Base-by-base conservation (phyloP, 2,888 invertebrate genomes). In the Dusona sp. region DNA sequence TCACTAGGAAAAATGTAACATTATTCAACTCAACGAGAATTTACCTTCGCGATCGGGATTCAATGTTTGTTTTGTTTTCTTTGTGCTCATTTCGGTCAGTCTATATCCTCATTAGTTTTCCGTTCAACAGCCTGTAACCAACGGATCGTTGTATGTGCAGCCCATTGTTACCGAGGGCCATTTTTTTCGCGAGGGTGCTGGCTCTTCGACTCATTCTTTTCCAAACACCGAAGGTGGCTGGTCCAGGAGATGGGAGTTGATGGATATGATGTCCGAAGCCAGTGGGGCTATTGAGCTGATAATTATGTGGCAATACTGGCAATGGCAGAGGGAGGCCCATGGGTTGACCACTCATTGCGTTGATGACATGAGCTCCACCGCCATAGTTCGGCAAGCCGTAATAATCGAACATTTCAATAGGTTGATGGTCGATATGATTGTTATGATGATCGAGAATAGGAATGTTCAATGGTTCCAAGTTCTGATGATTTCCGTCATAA, bases 401-500 rank as follows among this genome's bases (percentile, higher is more conserved):
- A 54, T 86, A 83, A 67, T 77, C 67, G 11, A 80, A 77, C 22
- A 79, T 64, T 77, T 57, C 72, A 2, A 78, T 36, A 42, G 65
- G 8, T 72, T 84, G 29, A 61, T 87, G 42, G 61, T 87, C 85
- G 29, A 88, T 54, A 38, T 86, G 48, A 51, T 87, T 87, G 0
- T 74, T 83, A n/a, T 88, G 85, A 36, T 45, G 45, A 3, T 85
- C 87, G 8, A 88, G 13, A 13, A 89, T 79, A 1, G 91, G 85
- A 42, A 90, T 81, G 70, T 90, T 91, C 54, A 90, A 74, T 11
- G 89, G 77, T 11, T 89, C 84, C 33, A 87, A 67, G 2, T 87
- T 84, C 0, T 88, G 89, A 29, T 57, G 65, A 22, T 88, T 79
- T 7, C 22, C 72, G 3, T 81, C 67, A 78, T 84, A 64, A 54